A percentile compares a stretch with the other conserved stretches of the same genome.
phyloP scores from a whole-genome alignment of 2,888 invertebrate species.

The Acholoe squamosa region DNA sequence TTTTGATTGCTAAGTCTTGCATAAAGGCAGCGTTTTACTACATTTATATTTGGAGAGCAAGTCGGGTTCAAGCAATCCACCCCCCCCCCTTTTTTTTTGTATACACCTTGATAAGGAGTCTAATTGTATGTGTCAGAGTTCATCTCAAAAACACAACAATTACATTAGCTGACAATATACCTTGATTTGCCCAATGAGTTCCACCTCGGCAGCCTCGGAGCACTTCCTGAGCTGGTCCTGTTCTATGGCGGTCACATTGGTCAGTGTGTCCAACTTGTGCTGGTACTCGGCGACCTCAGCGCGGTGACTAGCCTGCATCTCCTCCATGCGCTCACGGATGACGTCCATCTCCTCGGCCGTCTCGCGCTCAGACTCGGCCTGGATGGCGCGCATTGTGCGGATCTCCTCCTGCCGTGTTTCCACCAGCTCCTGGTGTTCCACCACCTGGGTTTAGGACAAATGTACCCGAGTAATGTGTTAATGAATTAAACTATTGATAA shows the following conservation, averaged over 20 bases:
- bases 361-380: constrained; percentile 36
- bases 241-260: background rate
- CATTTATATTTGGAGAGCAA: too few relatives aligned
- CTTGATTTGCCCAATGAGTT: background rate
- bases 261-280: background rate
- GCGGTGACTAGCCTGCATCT: background rate
- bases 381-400: constrained; percentile 5
- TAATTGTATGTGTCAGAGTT: too few relatives aligned
- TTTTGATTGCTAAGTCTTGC: too few relatives aligned
- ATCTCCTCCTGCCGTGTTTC: constrained; percentile 18
- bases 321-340: constrained; percentile 26
- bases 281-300: background rate
- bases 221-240: constrained; percentile 10
- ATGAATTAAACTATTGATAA: too few relatives aligned
- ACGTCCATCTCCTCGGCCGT: constrained; percentile 51
- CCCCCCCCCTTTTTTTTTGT: too few relatives aligned
- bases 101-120: too few relatives aligned
- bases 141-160: too few relatives aligned
- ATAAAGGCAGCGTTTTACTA: too few relatives aligned
- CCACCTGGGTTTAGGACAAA: too few relatives aligned
- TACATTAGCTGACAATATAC: background rate
- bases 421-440: constrained; percentile 41
- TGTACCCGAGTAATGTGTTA: too few relatives aligned
- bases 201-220: constrained; percentile 7
- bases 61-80: too few relatives aligned